Evolutionary conservation across 1,140 invertebrate genomes (phyloP).

Genomic region (Portunus trituberculatus): DNA sequence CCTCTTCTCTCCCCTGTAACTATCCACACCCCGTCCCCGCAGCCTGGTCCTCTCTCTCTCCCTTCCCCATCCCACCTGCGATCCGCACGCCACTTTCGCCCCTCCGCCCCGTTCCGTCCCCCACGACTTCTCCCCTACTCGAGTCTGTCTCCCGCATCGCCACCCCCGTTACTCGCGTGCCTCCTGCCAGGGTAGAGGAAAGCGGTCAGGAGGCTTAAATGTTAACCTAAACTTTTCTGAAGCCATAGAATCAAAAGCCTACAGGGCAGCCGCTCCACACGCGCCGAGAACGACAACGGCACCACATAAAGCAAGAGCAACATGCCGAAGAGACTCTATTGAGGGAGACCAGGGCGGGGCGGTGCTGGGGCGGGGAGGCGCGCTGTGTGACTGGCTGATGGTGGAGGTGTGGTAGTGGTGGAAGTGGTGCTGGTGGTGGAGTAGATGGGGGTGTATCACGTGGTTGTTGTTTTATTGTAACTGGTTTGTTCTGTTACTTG

Average conservation of each 20-base stretch:
- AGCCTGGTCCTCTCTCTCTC: not conserved
- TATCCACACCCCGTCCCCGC: not conserved
- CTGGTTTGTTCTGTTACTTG: not conserved
- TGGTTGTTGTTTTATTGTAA: not conserved
- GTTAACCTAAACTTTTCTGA: not conserved
- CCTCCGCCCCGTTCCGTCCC: not conserved
- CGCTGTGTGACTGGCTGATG: not conserved
- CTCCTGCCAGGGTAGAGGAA: conserved; percentile 7
- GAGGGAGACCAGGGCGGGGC: not conserved
- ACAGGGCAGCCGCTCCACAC: not conserved
- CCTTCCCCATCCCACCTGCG: not conserved
- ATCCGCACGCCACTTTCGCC: not conserved
- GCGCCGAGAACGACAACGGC: not conserved
- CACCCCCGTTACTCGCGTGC: conserved; percentile 7
- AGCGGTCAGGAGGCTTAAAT: not conserved
- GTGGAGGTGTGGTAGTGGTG: not conserved
- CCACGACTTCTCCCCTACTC: not conserved
- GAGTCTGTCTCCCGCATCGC: not conserved
- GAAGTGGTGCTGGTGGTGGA: not conserved
- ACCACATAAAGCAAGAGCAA: not conserved
- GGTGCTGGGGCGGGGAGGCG: not conserved
- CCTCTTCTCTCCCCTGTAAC: not conserved
- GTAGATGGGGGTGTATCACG: not conserved
- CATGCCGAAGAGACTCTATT: not conserved
- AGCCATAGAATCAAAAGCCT: not conserved